Base-by-base conservation (phyloP, 2,888 invertebrate genomes). In the Gastracanthus pulcherrimus region DNA sequence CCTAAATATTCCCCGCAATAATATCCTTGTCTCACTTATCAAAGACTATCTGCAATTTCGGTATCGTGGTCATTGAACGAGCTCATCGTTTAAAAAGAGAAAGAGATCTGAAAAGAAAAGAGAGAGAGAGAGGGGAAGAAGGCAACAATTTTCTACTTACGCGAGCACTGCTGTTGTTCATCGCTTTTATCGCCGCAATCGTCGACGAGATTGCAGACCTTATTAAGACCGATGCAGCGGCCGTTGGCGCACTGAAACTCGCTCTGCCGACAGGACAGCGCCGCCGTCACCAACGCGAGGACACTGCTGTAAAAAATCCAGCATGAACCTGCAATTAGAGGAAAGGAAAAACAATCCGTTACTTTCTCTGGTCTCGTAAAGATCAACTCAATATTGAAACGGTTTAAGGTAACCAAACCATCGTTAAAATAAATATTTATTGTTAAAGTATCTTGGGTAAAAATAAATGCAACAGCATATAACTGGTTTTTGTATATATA, bases 131-230 rank as follows among this genome's bases (percentile, higher is more conserved):
- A 64, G 9, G 26, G 16, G 23, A 45, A 23, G 16, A 38, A n/a
- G 16, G 9, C 19, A 16, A 74, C 11, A 51, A 31, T 45, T 60
- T 45, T 79, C 19, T 41, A 95, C 96, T 96, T 92, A 96, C 96
- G 95, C 87, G 96, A 93, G 91, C 96, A 96, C 87, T 94, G 94
- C 85, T 94, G 93, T 3, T 94, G 94, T 90, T 97, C 96, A 90
- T 97, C 96, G 86, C 95, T 95, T 87, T 94, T 94, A 91, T 96
- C 96, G 36, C 94, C 94, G 87, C 96, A 97, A 90, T 97, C 96
- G 87, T 95, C 94, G 82, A 95, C 93, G 26, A 96, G 95, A 88
- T 97, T 95, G 92, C 97, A 97, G 90, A 94, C 96, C 91, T 95
- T 95, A 92, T 95, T 95, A 89, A 95, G 92, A 58, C 95, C 94